Evolutionary conservation across 2,113 vertebrate genomes (phyloP), one percentile per base, ranked within the genome.

Genomic region (Ictidomys tridecemlineatus): DNA sequence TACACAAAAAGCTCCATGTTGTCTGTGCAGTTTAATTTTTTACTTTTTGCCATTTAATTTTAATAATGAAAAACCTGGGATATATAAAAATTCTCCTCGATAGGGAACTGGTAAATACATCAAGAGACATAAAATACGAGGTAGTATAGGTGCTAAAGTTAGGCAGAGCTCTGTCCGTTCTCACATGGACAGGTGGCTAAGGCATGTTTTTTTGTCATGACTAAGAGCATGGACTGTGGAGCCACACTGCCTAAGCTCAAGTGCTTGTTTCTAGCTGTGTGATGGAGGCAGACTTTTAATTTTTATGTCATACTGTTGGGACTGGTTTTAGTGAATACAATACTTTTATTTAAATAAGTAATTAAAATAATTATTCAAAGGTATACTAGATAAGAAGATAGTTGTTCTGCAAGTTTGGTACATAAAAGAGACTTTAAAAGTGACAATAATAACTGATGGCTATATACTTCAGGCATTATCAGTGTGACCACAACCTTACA

Each of bases 41-140:
- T 5, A 58, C 30, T 39, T 76, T 97, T 93, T 39, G 8, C 1
- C 45, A 45, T 76, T 94, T 48, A 82, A 70, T 93, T 97, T 86
- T 92, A 95, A 84, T 85, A 91, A 28, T n/a, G 30, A 78, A 91
- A 93, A 89, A 78, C 28, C 13, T 70, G 7, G 70, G 79, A 74
- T 80, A 95, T 34, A 79, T 53, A 32, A 63, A 78, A 70, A 56
- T 51, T 84, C 11, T 70, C 51, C 89, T 56, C 32, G 80, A 39
- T 48, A 70, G 4, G 26, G 26, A 77, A 39, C 12, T 28, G 10
- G 42, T 63, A 70, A 74, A 72, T 28, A n/a, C 73, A 53, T 51
- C 45, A 70, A 56, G n/a, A 30, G 9, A 56, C 11, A 78, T n/a
- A 9, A 4, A 73, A 32, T 8, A 1, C 11, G 73, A 53, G 58